Evolutionary conservation across 2,797 vertebrate species (phyloP), one percentile per base, ranked within the genome.

Genomic region (Myotis pilosus): DNA sequence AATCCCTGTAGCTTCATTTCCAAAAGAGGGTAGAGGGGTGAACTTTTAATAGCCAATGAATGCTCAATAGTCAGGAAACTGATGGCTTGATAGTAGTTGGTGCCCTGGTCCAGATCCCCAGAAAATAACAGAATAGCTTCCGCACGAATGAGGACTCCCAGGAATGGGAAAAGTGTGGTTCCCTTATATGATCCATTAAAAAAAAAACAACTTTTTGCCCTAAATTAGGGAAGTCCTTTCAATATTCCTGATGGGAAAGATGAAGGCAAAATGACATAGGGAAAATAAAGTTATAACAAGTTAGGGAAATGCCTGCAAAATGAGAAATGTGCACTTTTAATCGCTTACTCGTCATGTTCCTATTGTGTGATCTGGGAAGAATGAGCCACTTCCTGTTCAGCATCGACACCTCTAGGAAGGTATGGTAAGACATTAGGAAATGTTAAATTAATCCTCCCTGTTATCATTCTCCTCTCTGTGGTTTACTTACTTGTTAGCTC

Each of bases 31-130:
- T 76, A 81, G n/a, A 92, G 20, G 38, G 89, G 89, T 51, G 79
- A 96, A 92, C 0, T 89, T 96, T 89, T 94, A 95, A 97, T 91
- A 94, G 90, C 82, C 75, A 92, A 92, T 66, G 60, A 78, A 93
- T 89, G 92, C 72, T 91, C 84, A 87, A 13, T 91, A 75, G 47
- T 91, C 55, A 87, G 82, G 33, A 71, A 93, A 93, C 49, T 55
- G 91, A 94, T 85, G 83, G 33, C 71, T 68, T 44, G 51, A 78
- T 36, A n/a, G 49, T 30, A 82, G n/a, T 25, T 47, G 44, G 95
- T 49, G 53, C 23, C 74, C 41, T 16, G 9, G n/a, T 60, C 2
- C 25, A 82, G 81, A 86, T 79, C 85, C 75, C 87, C 75, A 84
- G 64, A 88, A 93, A 94, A 91, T 74, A 94, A 62, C n/a, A 80